Conservation (phyloP, 2,113 vertebrate species). For the Macroglossus sobrinus region DNA sequence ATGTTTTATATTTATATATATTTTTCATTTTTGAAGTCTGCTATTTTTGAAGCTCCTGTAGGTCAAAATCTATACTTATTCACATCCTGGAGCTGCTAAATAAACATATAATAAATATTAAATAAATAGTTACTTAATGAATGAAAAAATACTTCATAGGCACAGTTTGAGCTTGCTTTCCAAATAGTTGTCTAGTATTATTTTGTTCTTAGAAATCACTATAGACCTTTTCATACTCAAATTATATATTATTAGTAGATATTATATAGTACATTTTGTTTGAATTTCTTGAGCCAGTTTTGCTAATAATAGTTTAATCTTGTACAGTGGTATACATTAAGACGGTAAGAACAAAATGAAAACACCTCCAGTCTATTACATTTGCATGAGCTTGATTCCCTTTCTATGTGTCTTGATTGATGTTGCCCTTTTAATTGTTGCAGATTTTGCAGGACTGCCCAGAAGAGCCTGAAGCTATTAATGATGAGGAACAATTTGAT, state of each 20-base stretch:
- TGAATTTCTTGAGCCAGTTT: neutral
- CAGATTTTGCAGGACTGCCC: conserved; percentile 92
- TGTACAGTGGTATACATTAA: neutral
- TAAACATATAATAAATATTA: neutral
- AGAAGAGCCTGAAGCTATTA: conserved; percentile 84
- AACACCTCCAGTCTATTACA: neutral
- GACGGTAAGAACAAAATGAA: neutral
- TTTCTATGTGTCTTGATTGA: conserved; percentile 19
- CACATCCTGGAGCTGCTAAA: neutral
- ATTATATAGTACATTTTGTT: conserved; percentile 2
- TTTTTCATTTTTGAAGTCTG: neutral
- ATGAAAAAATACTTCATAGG: conserved; percentile 16
- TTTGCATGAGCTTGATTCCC: neutral
- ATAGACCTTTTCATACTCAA: neutral
- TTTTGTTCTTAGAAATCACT: conserved; percentile 7
- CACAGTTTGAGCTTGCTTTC: neutral
- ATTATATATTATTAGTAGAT: neutral
- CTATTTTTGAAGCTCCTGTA: neutral
- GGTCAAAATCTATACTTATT: neutral
- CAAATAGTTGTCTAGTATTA: neutral
- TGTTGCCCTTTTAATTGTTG: conserved; percentile 46
- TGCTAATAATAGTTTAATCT: neutral
- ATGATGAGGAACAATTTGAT: conserved; percentile 90
- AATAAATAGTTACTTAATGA: neutral
- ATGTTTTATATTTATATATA: neutral